Base-by-base conservation (phyloP, 1,140 invertebrate species). In the Antheraea mylitta region DNA sequence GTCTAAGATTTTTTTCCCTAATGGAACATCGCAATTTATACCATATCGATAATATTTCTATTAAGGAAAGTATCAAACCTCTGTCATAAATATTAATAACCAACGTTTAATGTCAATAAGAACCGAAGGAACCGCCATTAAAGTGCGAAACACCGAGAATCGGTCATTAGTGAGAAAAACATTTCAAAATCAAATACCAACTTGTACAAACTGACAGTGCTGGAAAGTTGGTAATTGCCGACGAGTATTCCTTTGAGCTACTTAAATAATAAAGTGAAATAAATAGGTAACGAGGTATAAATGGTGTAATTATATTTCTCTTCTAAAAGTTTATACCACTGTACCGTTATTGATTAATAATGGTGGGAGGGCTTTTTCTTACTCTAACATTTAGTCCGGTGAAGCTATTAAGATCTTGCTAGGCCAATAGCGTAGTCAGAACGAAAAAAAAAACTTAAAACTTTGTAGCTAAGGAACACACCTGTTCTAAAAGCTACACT, bases 151-250 rank as follows among this genome's bases (percentile, higher is more conserved):
- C 66, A 76, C 75, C 45, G 76, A 68, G 74, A 79, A 83, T 85
- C 78, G 79, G 81, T 85, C 83, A 87, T 87, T 87, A 87, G 72
- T 77, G 83, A 72, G 60, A 82, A 84, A 85, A 85, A 84, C 72
- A 72, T 80, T 83, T 75, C 78, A 86, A 89, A 83, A 87, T 87
- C 81, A 85, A 89, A 88, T 78, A 79, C 59, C 65, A 87, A 87
- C 77, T 84, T 71, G 69, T 71, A 66, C 59, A 38, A 76, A 76
- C 77, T 80, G 78, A 79, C 82, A 79, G 78, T 73, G 67, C 74
- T 76, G 67, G 63, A 77, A 87, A 82, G 67, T 85, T 85, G 65
- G 79, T 85, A 88, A 87, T 87, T 86, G 83, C 80, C 73, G 70
- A 72, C 45, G 69, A 71, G 60, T 53, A 59, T 66, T 72, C 69